Evolutionary conservation across 2,113 vertebrate species (phyloP).

Genomic region (Gila orcuttii): DNA sequence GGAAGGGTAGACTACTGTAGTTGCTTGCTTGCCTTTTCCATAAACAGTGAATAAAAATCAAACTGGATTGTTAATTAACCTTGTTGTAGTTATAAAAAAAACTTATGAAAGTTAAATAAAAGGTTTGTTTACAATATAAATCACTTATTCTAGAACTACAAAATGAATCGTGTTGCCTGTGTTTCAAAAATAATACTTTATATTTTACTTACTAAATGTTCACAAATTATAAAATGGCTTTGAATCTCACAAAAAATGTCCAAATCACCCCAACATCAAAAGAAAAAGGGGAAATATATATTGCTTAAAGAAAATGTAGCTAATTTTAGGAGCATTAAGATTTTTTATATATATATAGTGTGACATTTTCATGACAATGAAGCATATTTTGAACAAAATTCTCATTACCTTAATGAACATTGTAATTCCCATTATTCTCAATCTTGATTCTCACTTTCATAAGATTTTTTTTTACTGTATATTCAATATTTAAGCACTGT

Average conservation of each 20-base stretch:
- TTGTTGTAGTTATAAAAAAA: neutral
- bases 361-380: neutral
- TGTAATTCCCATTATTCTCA: neutral
- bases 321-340: neutral
- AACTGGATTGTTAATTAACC: neutral
- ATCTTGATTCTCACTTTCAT: neutral
- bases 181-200: neutral
- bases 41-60: neutral
- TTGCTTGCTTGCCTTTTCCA: neutral
- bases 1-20: constrained; percentile 2
- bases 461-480: neutral
- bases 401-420: neutral
- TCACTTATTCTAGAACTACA: neutral
- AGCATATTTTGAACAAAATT: neutral
- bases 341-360: neutral
- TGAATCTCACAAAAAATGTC: neutral
- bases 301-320: neutral
- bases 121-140: neutral
- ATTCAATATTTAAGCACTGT: neutral
- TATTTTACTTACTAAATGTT: neutral
- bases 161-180: neutral
- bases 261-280: neutral
- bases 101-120: neutral
- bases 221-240: neutral
- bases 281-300: neutral